Evolutionary conservation across 2,113 vertebrate genomes (phyloP), one percentile per base, ranked within the genome.

Genomic region (Rhagologus leucostigma): DNA sequence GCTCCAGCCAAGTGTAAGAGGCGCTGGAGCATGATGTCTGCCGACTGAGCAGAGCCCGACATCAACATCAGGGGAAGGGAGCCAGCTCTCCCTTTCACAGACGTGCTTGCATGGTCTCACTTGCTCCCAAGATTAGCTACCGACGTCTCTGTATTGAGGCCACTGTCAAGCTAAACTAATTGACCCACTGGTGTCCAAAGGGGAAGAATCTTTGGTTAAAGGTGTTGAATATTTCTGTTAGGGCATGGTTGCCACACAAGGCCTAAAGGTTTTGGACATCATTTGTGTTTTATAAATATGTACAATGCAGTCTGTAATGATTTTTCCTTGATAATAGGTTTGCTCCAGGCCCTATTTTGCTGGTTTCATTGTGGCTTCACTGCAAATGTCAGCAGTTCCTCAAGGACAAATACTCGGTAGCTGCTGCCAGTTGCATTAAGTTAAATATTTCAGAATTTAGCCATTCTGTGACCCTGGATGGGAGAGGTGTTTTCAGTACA

Each of bases 341-440:
- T 95, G 81, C 95, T 90, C 49, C 37, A 59, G 86, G 94, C 56
- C 33, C 71, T 69, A 19, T 59, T 93, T 91, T 74, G 79, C 85
- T 26, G 0, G 29, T 74, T 83, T 76, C 4, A 0, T 42, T 85
- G 82, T 14, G 27, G 64, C 71, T 88, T 88, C 77, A 6, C 92
- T 81, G 71, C 56, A 96, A 97, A 96, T 94, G 93, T 94, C 96
- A 96, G 69, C 84, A 64, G 62, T 56, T 96, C 90, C 96, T 96
- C 2, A 11, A 94, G 95, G 95, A 92, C 52, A 84, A 93, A 39
- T 62, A 35, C 86, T 92, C 13, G 0, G 93, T 56, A 70, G 74
- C 59, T 84, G 87, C 88, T 94, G 93, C 90, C 95, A 96, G 84
- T 75, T 92, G 70, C 91, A 93, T 92, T 94, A 90, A 65, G 79